Percentiles rank a stretch among this genome's conserved stretches.
These are phyloP conservation scores for Anisognathus igniventris DNA, from an alignment of 2,797 vertebrate genomes.

Conservation along the genomic window DNA sequence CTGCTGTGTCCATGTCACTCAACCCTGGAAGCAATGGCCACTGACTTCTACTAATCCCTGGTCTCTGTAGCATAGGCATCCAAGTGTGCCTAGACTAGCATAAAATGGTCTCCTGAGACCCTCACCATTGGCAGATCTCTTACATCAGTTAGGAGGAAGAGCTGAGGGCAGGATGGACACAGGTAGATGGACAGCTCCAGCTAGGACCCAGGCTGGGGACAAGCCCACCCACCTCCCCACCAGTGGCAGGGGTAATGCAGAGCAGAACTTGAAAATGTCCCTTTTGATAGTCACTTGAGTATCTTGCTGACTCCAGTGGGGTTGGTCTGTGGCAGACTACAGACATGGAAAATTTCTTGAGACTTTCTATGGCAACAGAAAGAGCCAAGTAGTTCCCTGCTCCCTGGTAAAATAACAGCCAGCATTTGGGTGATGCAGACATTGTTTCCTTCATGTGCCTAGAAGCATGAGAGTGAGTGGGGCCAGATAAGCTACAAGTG, in stretches of 20 bases:
- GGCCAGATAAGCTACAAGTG: background rate
- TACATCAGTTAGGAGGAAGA: background rate
- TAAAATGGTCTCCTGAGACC: background rate
- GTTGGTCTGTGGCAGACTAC: background rate
- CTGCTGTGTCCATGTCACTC: background rate
- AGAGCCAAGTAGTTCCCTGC: background rate
- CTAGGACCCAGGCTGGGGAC: background rate
- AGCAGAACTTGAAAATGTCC: background rate
- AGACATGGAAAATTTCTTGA: background rate
- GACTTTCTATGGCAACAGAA: background rate
- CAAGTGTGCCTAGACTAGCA: background rate
- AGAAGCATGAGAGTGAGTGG: background rate
- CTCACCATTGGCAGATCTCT: background rate
- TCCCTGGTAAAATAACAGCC: background rate
- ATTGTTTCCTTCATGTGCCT: background rate
- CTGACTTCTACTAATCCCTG: background rate
- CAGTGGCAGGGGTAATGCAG: background rate
- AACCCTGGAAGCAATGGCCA: rapidly evolving
- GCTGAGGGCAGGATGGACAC: background rate
- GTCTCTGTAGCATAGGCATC: background rate
- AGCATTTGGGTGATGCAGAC: background rate
- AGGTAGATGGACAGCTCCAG: background rate
- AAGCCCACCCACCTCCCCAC: background rate
- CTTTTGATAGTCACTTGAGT: background rate
- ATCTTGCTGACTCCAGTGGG: background rate